Conservation (phyloP, 2,888 invertebrate species). For the Pandemis corylana region DNA sequence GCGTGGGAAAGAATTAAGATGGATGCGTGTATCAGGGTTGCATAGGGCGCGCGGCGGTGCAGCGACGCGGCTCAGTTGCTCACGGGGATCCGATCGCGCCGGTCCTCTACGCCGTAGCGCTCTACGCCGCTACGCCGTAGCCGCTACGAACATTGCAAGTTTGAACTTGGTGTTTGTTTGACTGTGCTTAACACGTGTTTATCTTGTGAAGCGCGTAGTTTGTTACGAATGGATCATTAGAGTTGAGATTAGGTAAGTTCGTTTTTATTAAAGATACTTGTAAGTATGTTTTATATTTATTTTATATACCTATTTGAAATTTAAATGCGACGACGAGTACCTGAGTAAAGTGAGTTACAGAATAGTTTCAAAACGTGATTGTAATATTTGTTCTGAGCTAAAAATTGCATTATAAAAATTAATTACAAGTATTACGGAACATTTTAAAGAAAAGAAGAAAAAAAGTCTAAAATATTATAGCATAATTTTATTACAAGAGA, state of each 20-base stretch:
- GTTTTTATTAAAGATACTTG: neutral
- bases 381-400: too few relatives aligned
- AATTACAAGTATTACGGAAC: too few relatives aligned
- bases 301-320: neutral
- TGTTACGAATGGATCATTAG: slow-evolving; percentile 31
- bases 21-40: slow-evolving; percentile 51
- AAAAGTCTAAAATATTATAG: too few relatives aligned
- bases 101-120: slow-evolving; percentile 52
- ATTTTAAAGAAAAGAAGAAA: neutral
- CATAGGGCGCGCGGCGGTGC: slow-evolving; percentile 53
- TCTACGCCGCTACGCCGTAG: slow-evolving; percentile 48
- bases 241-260: slow-evolving; percentile 23
- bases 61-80: slow-evolving; percentile 61
- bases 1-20: slow-evolving; percentile 55
- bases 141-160: slow-evolving; percentile 46
- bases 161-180: slow-evolving; percentile 44
- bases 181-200: slow-evolving; percentile 41
- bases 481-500: too few relatives aligned
- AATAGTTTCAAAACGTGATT: neutral
- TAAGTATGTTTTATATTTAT: neutral
- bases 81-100: slow-evolving; percentile 58
- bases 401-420: too few relatives aligned
- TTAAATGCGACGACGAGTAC: too few relatives aligned
- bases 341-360: neutral
- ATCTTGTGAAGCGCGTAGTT: slow-evolving; percentile 19